Percentiles rank a stretch among this genome's conserved stretches.
phyloP scores from a whole-genome alignment of 1,140 invertebrate genomes.

The Sinella curviseta region DNA sequence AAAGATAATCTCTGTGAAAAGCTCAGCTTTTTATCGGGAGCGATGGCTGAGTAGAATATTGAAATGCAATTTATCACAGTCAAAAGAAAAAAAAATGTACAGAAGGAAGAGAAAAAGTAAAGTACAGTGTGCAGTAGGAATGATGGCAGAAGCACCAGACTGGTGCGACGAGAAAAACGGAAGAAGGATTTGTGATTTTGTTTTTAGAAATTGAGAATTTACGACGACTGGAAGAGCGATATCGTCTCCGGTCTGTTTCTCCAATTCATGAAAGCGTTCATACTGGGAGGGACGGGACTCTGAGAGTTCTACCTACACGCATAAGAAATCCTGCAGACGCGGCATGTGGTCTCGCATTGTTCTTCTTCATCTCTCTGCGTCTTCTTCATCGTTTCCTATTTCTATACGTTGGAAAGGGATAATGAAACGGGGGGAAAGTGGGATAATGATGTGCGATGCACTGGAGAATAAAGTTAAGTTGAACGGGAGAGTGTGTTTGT shows the following conservation, averaged over 20 bases:
- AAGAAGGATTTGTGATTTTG: constrained; percentile 24
- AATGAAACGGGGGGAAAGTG: too few species aligned
- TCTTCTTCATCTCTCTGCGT: too few species aligned
- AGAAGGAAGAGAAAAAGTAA: background rate
- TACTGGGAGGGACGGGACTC: too few species aligned
- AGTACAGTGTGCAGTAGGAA: background rate
- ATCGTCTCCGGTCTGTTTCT: background rate
- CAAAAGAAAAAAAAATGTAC: constrained; percentile 24
- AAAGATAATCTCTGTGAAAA: constrained; percentile 16
- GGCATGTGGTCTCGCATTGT: too few species aligned
- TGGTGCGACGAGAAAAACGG: background rate
- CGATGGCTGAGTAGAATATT: constrained; percentile 43
- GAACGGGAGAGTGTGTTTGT: too few species aligned
- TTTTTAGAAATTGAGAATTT: constrained; percentile 28
- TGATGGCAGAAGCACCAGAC: background rate
- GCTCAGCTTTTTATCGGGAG: constrained; percentile 34
- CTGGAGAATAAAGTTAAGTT: too few species aligned
- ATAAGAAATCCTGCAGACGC: too few species aligned
- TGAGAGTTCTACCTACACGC: too few species aligned
- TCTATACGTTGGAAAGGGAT: too few species aligned
- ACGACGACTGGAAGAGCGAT: background rate
- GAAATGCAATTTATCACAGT: constrained; percentile 47
- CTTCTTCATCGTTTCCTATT: too few species aligned
- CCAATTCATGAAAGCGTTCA: background rate
- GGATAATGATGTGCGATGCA: too few species aligned